Conservation (phyloP, 2,113 vertebrate species). For the Scomber scombrus region DNA sequence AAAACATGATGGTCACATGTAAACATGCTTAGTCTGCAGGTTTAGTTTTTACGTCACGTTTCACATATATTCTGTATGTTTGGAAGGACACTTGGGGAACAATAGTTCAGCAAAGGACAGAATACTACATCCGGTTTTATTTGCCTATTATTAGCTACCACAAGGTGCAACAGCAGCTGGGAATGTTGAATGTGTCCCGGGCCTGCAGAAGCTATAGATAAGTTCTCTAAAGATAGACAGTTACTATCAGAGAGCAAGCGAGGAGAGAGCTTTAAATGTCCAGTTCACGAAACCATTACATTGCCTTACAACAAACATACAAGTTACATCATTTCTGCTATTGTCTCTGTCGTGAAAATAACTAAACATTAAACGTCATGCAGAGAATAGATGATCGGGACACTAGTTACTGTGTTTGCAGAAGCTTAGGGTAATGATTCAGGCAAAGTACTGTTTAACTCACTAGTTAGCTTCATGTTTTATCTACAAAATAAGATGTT, state of each 20-base stretch:
- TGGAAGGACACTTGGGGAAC: conserved; percentile 47
- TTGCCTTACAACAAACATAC: neutral
- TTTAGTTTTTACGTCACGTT: neutral
- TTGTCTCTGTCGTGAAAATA: neutral
- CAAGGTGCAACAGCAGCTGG: conserved; percentile 77
- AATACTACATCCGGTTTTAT: conserved; percentile 71
- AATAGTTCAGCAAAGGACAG: conserved; percentile 61
- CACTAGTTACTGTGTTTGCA: conserved; percentile 29
- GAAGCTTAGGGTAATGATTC: conserved; percentile 46
- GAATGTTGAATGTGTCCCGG: conserved; percentile 75
- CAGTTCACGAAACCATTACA: conserved; percentile 22
- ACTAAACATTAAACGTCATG: conserved; percentile 46
- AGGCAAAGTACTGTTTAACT: conserved; percentile 44
- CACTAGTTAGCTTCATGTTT: conserved; percentile 12
- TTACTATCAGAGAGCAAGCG: conserved; percentile 55
- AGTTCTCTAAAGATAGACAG: conserved; percentile 74
- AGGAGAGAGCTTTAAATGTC: conserved; percentile 9
- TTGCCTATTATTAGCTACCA: conserved; percentile 69
- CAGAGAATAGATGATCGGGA: conserved; percentile 14
- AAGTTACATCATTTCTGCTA: neutral
- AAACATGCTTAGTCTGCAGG: neutral
- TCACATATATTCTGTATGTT: conserved; percentile 2
- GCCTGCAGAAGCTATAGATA: conserved; percentile 76
- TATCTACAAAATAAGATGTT: conserved; percentile 36
- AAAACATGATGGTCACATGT: neutral